Percentiles rank a stretch among this genome's conserved stretches.
phyloP scores from a whole-genome alignment of 2,797 vertebrate genomes.

The Furcifer pardalis region DNA sequence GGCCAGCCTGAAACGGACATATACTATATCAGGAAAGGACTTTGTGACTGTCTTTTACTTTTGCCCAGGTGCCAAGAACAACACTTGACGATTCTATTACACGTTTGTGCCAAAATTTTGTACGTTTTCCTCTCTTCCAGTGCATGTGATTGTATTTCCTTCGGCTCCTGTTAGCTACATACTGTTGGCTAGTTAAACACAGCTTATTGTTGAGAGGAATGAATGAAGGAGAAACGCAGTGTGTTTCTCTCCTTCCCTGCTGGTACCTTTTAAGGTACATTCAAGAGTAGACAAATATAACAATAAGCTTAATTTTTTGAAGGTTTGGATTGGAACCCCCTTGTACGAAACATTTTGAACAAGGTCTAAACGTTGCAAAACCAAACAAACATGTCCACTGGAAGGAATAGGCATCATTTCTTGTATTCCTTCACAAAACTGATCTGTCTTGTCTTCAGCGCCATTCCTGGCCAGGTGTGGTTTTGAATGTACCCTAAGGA shows the following conservation, averaged over 20 bases:
- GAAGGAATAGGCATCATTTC: background rate
- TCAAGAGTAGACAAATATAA: conserved; percentile 57
- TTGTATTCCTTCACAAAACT: background rate
- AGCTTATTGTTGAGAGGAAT: conserved; percentile 21
- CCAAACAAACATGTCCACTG: no score
- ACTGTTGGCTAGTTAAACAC: conserved; percentile 23
- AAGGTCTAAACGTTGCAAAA: rapidly evolving
- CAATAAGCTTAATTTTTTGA: conserved; percentile 48
- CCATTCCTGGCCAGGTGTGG: background rate
- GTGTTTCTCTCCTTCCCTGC: background rate
- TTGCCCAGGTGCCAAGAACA: background rate
- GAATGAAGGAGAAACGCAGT: background rate
- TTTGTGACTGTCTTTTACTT: background rate
- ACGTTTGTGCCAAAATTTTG: conserved; percentile 63
- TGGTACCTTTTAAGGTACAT: conserved; percentile 41
- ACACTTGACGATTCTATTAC: background rate
- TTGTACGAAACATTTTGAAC: background rate
- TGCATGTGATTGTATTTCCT: rapidly evolving
- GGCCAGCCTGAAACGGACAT: background rate
- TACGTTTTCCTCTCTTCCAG: conserved; percentile 1
- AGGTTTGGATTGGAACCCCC: background rate
- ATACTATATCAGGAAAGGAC: background rate
- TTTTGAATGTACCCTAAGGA: background rate
- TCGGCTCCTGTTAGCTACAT: background rate
- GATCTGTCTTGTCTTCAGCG: background rate